phyloP scores from a whole-genome alignment of 2,797 vertebrate genomes.

The Pipistrellus nathusii region DNA sequence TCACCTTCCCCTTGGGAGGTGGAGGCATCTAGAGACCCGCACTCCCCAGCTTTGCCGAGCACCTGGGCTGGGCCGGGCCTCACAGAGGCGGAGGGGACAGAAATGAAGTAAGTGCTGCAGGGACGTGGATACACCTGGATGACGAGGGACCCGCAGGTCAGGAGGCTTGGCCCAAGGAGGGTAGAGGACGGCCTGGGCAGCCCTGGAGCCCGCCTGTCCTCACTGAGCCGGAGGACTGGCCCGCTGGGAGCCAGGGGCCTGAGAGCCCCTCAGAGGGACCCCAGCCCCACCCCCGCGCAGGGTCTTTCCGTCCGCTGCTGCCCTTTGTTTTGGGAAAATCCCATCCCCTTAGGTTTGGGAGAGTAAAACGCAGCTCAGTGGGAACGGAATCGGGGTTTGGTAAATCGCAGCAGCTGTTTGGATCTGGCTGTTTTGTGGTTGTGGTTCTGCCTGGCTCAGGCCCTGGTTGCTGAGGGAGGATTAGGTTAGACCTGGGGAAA shows the following conservation, averaged over 20 bases:
- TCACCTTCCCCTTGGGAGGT: not conserved
- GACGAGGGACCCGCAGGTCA: fast-evolving
- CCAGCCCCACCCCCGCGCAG: not conserved
- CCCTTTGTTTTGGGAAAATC: conserved; percentile 1
- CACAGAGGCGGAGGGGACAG: not conserved
- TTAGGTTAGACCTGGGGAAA: not conserved
- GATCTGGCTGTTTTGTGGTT: not conserved
- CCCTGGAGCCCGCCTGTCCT: not conserved
- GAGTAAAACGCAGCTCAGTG: not conserved
- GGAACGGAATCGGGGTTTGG: not conserved
- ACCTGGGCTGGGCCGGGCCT: not conserved
- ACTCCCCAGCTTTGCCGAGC: not conserved
- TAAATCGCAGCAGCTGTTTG: not conserved
- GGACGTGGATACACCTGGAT: not conserved
- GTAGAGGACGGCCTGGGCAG: not conserved
- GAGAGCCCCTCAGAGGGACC: not conserved
- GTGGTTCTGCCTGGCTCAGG: conserved; percentile 26
- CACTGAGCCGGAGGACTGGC: fast-evolving
- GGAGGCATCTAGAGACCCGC: not conserved
- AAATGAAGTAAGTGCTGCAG: too few species aligned
- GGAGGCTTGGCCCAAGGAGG: not conserved
- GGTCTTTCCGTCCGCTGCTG: not conserved
- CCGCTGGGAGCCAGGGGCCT: not conserved
- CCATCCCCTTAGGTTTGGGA: not conserved
- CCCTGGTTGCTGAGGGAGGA: not conserved